phyloP scores from a whole-genome alignment of 2,113 vertebrate species.

The Phoxinus phoxinus region DNA sequence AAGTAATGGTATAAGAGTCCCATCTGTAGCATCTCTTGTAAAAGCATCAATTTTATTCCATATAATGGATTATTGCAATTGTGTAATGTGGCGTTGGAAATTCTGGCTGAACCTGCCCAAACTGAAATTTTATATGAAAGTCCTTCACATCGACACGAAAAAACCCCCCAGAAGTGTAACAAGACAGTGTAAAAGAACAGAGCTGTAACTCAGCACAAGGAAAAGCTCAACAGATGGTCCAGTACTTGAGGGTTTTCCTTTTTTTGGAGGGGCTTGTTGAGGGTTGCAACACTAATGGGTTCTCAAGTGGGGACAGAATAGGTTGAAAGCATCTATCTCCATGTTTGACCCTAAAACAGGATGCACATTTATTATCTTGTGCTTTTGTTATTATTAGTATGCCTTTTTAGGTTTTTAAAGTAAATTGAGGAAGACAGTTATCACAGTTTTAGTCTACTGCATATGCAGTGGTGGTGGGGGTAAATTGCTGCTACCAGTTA shows the following conservation, averaged over 20 bases:
- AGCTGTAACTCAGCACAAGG: slow-evolving; percentile 10
- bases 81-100: slow-evolving; percentile 41
- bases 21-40: slow-evolving; percentile 32
- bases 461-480: neutral
- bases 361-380: slow-evolving; percentile 25
- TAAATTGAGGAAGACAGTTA: neutral
- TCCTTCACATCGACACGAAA: neutral
- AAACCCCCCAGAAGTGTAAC: neutral
- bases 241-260: slow-evolving; percentile 1
- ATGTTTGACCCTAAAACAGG: slow-evolving; percentile 17
- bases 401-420: neutral
- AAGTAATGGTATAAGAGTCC: neutral
- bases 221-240: slow-evolving; percentile 36
- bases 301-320: slow-evolving; percentile 19
- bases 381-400: neutral
- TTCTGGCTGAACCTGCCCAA: neutral
- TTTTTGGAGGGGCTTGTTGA: neutral
- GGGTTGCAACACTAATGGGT: slow-evolving; percentile 43
- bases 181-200: neutral
- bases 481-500: slow-evolving; percentile 20
- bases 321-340: slow-evolving; percentile 26
- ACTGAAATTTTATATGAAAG: slow-evolving; percentile 21
- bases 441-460: neutral
- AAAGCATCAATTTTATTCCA: slow-evolving; percentile 44
- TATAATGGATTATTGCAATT: slow-evolving; percentile 21